A percentile compares a stretch with the other conserved stretches of the same genome.
These are phyloP conservation scores for Crossoptilon crossoptilon DNA, from an alignment of 2,797 vertebrate species.

Conservation along the genomic window DNA sequence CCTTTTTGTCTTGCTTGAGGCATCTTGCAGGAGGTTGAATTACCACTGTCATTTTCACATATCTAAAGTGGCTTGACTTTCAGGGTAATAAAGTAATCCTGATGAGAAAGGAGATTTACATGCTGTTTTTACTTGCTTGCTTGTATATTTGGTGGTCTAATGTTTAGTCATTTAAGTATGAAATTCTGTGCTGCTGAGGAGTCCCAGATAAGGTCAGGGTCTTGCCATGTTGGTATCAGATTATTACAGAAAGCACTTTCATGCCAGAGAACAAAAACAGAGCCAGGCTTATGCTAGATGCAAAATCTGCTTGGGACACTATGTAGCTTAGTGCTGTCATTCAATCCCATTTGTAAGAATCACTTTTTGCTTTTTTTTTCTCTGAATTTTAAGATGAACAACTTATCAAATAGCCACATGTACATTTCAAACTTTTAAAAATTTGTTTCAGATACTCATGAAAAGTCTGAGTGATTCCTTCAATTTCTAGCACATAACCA, in stretches of 20 bases:
- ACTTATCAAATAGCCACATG: accelerated
- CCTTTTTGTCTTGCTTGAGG: neutral
- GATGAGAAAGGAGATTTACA: neutral
- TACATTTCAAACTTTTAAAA: neutral
- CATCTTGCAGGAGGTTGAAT: neutral
- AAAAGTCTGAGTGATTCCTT: neutral
- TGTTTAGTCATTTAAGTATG: neutral
- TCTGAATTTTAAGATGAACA: neutral
- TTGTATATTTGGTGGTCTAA: neutral
- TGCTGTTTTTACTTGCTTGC: neutral
- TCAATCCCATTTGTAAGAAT: neutral
- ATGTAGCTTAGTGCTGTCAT: neutral
- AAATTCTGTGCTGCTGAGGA: neutral
- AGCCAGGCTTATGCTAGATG: neutral
- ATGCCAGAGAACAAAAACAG: neutral
- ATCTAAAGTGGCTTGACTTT: neutral
- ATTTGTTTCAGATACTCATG: neutral
- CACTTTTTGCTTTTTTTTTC: neutral
- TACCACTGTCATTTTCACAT: neutral
- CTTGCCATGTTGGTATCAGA: neutral
- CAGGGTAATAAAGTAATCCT: neutral
- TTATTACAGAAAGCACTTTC: neutral
- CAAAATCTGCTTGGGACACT: neutral
- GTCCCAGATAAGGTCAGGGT: neutral
- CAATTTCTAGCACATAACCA: neutral